Percentiles rank a stretch among this genome's conserved stretches.
These are phyloP conservation scores for Pteronura brasiliensis DNA, from an alignment of 2,113 vertebrate genomes.

Conservation along the genomic window DNA sequence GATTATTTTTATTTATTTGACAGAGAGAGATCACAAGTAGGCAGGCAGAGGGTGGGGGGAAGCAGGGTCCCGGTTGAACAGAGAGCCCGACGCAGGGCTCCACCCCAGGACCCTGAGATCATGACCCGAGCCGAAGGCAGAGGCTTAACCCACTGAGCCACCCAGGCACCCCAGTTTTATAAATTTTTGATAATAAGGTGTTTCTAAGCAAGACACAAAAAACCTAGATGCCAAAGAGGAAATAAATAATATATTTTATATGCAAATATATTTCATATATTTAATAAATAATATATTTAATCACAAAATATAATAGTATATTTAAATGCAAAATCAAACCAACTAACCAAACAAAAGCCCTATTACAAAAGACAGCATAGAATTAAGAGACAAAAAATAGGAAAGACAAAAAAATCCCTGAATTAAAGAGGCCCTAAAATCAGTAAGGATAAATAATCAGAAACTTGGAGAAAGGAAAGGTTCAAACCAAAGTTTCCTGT, in stretches of 20 bases:
- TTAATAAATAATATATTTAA: not conserved
- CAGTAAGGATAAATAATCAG: not conserved
- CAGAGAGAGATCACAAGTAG: too few species aligned
- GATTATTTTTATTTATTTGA: too few species aligned
- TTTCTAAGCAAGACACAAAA: slow-evolving; percentile 24
- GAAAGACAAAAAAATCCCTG: not conserved
- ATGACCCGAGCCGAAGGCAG: too few species aligned
- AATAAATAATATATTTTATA: not conserved
- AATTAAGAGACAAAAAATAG: not conserved
- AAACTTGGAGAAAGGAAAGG: not conserved
- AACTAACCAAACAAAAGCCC: not conserved
- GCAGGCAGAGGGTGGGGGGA: too few species aligned
- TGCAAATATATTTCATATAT: too few species aligned
- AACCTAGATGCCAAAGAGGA: not conserved
- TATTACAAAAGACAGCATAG: not conserved
- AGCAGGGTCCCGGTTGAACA: too few species aligned
- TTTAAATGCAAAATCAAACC: slow-evolving; percentile 20
- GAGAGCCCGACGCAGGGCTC: too few species aligned
- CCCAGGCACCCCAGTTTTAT: not conserved
- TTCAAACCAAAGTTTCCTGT: not conserved
- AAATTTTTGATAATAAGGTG: not conserved
- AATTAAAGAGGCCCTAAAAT: not conserved
- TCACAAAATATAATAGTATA: not conserved
- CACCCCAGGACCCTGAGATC: too few species aligned
- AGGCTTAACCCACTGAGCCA: too few species aligned